Evolutionary conservation across 2,888 invertebrate species (phyloP), one percentile per base, ranked within the genome.

Genomic region (Ormyrus pomaceus): DNA sequence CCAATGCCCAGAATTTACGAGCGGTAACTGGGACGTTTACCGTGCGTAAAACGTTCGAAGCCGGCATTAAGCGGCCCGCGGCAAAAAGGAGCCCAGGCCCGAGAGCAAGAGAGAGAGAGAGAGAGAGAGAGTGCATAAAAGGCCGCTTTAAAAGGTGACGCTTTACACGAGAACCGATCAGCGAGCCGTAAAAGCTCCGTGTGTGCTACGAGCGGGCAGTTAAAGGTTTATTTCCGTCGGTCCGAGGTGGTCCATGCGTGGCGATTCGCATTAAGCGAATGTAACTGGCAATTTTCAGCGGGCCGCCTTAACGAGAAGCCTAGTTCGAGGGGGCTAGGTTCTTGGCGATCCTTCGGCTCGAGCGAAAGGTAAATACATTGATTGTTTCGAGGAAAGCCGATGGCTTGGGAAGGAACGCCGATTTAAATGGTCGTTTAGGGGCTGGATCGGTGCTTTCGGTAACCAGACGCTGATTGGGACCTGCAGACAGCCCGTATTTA

Each of bases 1-100:
- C 55, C 73, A 64, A 48, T 56, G 51, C 51, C 59, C 61, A 51
- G 19, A 19, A 79, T 79, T 79, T 79, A 79, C 79, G 69, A 73
- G 73, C 73, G 55, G 62, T 73, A 77, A 77, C 71, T 59, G 58
- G 51, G 65, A 69, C 69, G 5, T 76, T 69, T 65, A 75, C 34
- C 45, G 59, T 13, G 13, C 46, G 56, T 56, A 65, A 75, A 68
- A 51, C 62, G 46, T n/a, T 13, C 45, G 11, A 59, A 19, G 62
- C 45, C 53, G 71, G 10, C 50, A 34, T 64, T 65, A 73, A 9
- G 45, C 19, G 19, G 19, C 19, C 2, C 55, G 46, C 71, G 45
- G 34, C 5, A 70, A 59, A 72, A 61, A 62, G 51, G 61, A 19
- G 13, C 53, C 1, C 19, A 19, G 19, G 19, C 2, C 19, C 19